Percentiles rank a stretch among this genome's conserved stretches.
phyloP scores from a whole-genome alignment of 2,797 vertebrate genomes.

The Sandelia bainsii region DNA sequence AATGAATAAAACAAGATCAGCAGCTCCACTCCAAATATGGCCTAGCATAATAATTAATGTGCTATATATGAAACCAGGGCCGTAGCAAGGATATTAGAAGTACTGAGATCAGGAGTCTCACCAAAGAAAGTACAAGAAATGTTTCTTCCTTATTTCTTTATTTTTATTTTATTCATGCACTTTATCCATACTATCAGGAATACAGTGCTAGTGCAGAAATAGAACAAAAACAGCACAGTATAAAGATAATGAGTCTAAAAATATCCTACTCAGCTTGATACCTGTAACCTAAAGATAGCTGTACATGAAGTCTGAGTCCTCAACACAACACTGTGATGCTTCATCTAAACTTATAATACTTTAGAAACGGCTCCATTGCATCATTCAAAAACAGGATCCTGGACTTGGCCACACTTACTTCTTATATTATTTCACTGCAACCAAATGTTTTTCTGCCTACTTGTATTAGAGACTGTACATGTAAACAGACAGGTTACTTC shows the following conservation, averaged over 20 bases:
- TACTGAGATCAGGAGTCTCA: too few relatives aligned
- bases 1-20: constrained; percentile 18
- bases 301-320: constrained; percentile 3
- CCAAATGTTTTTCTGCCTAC: not conserved
- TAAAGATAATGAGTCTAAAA: not conserved
- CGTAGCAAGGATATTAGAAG: not conserved
- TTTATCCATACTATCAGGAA: too few relatives aligned
- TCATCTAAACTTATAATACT: not conserved
- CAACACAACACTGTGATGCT: not conserved
- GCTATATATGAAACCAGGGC: constrained; percentile 7
- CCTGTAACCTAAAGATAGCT: too few relatives aligned
- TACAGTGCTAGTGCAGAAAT: too few relatives aligned
- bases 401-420: not conserved
- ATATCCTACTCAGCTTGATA: too few relatives aligned
- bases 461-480: not conserved
- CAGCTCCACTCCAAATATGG: constrained; percentile 8
- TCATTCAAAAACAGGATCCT: not conserved
- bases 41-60: constrained; percentile 16
- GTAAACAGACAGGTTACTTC: constrained; percentile 11
- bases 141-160: too few relatives aligned
- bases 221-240: not conserved
- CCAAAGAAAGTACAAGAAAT: too few relatives aligned
- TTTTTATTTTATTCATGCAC: too few relatives aligned
- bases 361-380: not conserved
- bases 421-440: not conserved